These are phyloP conservation scores for Deroptyus accipitrinus DNA, from an alignment of 2,113 vertebrate species.

Conservation along the genomic window DNA sequence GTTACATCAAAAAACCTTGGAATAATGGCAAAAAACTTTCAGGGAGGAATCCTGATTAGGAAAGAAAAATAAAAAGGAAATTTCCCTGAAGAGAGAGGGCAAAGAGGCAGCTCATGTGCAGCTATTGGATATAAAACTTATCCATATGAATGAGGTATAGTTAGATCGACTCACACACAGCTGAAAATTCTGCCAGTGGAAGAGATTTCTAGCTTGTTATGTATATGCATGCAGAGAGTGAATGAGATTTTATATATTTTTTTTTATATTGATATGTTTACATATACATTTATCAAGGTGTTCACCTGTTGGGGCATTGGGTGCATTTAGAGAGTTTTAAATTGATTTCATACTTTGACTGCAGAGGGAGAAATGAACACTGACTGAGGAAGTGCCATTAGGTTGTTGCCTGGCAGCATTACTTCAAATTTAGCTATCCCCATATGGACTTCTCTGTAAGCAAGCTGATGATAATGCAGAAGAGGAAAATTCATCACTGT, in stretches of 20 bases:
- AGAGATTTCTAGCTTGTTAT: conserved; percentile 44
- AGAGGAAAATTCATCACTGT: neutral
- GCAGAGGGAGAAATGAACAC: neutral
- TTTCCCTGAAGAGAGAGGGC: neutral
- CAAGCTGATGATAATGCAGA: neutral
- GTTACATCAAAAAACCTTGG: neutral
- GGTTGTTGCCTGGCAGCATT: neutral
- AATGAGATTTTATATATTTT: neutral
- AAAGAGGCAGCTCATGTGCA: neutral
- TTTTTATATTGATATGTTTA: neutral
- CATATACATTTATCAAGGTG: neutral
- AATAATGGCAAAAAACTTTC: neutral
- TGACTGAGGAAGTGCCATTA: neutral
- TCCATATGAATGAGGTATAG: neutral
- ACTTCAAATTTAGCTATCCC: neutral
- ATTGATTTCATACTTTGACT: conserved; percentile 29
- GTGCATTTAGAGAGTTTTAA: conserved; percentile 23
- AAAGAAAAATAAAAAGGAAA: neutral
- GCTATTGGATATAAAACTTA: neutral
- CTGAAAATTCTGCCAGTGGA: conserved; percentile 32
- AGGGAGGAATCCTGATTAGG: neutral
- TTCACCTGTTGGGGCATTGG: neutral
- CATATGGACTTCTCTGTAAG: neutral
- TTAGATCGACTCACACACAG: neutral
- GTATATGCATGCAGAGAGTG: no score